Conservation (phyloP, 2,113 vertebrate species). For the Ondatra zibethicus region DNA sequence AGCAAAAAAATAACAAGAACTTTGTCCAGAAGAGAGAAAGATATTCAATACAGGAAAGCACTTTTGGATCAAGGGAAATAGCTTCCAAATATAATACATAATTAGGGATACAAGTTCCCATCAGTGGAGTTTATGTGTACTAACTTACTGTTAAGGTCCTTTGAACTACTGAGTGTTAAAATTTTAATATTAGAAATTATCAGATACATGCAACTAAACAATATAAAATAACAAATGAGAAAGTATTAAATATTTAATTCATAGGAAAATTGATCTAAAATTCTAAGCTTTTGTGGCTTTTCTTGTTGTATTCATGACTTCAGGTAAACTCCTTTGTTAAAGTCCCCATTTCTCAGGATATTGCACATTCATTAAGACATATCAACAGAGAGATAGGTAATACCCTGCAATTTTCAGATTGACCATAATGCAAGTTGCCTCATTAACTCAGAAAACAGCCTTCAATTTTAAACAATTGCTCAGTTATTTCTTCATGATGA, state of each 20-base stretch:
- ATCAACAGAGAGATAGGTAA: conserved; percentile 49
- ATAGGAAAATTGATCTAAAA: not conserved
- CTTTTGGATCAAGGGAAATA: not conserved
- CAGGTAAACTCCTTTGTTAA: conserved; percentile 3
- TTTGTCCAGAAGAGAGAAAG: conserved; percentile 24
- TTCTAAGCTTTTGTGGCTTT: not conserved
- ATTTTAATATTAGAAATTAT: not conserved
- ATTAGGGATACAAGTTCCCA: not conserved
- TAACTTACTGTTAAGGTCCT: not conserved
- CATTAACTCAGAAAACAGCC: conserved; percentile 61
- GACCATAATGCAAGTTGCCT: conserved; percentile 33
- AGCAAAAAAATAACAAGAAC: not conserved
- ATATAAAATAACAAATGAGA: conserved; percentile 5
- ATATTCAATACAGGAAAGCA: not conserved
- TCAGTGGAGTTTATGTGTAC: not conserved
- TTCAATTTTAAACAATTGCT: conserved; percentile 58
- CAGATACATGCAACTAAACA: not conserved
- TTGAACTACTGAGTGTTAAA: not conserved
- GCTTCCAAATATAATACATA: not conserved
- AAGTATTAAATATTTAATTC: conserved; percentile 4
- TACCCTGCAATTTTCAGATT: not conserved
- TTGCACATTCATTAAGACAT: not conserved
- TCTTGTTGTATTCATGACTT: conserved; percentile 15
- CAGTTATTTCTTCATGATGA: conserved; percentile 49
- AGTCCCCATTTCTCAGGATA: not conserved